Evolutionary conservation across 2,888 invertebrate genomes (phyloP).

Genomic region (Euplexia lucipara): DNA sequence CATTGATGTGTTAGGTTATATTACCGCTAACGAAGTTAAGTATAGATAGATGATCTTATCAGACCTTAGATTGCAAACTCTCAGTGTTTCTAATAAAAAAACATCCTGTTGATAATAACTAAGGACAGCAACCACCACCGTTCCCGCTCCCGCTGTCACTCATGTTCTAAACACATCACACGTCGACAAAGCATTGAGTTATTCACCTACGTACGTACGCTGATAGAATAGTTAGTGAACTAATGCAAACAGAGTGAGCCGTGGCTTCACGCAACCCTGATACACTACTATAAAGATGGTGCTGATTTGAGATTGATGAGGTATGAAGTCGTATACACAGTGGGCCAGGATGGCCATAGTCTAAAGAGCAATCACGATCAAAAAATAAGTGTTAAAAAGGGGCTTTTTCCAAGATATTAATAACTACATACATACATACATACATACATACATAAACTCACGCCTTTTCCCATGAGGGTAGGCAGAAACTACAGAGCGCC

Average conservation of each 20-base stretch:
- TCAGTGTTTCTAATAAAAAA: background rate
- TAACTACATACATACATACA: too few relatives aligned
- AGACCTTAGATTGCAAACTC: background rate
- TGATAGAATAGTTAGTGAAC: slow-evolving; percentile 73
- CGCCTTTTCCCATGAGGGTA: too few relatives aligned
- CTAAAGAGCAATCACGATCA: background rate
- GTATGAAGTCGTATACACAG: background rate
- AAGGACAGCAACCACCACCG: background rate
- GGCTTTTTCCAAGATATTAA: background rate
- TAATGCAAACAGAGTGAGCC: slow-evolving; percentile 63
- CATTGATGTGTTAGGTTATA: too few relatives aligned
- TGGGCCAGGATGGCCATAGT: slow-evolving; percentile 10
- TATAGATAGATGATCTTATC: background rate
- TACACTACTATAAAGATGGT: slow-evolving; percentile 39
- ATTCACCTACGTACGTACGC: slow-evolving; percentile 70
- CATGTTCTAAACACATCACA: slow-evolving; percentile 21
- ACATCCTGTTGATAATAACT: background rate
- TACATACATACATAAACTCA: too few relatives aligned
- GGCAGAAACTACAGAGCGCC: too few relatives aligned
- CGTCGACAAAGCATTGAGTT: slow-evolving; percentile 70
- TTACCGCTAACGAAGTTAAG: too few relatives aligned
- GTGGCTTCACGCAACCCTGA: slow-evolving; percentile 60
- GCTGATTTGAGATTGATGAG: slow-evolving; percentile 48
- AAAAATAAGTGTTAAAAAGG: background rate
- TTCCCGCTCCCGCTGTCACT: slow-evolving; percentile 24